Base-by-base conservation (phyloP, 2,797 vertebrate genomes). In the Aldrovandia affinis region DNA sequence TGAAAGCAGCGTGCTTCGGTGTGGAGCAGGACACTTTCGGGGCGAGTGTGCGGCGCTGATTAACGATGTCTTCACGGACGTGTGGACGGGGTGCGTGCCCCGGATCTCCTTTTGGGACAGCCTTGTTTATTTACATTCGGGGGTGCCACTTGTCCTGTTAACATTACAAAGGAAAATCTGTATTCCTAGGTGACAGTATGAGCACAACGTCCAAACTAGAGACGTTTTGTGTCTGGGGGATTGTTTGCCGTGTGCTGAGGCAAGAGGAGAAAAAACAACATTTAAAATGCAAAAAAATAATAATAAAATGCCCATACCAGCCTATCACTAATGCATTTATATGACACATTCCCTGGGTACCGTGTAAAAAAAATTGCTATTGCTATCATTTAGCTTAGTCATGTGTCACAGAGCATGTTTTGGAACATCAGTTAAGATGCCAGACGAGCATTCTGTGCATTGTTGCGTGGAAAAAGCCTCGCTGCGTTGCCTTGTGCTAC, bases 101-200 rank as follows among this genome's bases (percentile, higher is more conserved):
- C 83, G 78, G 54, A 81, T 86, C 81, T 82, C 22, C 63, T 33
- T 70, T 70, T 70, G 39, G 73, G 87, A 83, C 85, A 87, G 83
- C 73, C 77, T 57, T 86, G 80, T 88, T 87, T 88, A 85, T 90
- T 88, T 90, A 84, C 61, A 81, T 86, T 61, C 36, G 85, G 44
- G 68, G 52, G 80, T 81, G 85, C 80, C 80, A 65, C 63, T 70
- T 39, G 39, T 20, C 22, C 68, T 70, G 68, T 70, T 39, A 36
- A 70, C 14, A 61, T 61, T 65, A 33, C n/a, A 14, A 33, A 63
- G 14, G 2, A 70, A 33, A 70, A 33, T 70, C 33, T 33, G 39
- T 36, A 65, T 65, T 33, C 63, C 63, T 28, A 30, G 20, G 28
- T 33, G 63, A 65, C 63, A 30, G 9, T 28, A 14, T 65, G 63